A percentile compares a stretch with the other conserved stretches of the same genome.
phyloP scores from a whole-genome alignment of 2,888 invertebrate genomes.

The Synanthedon tipuliformis region DNA sequence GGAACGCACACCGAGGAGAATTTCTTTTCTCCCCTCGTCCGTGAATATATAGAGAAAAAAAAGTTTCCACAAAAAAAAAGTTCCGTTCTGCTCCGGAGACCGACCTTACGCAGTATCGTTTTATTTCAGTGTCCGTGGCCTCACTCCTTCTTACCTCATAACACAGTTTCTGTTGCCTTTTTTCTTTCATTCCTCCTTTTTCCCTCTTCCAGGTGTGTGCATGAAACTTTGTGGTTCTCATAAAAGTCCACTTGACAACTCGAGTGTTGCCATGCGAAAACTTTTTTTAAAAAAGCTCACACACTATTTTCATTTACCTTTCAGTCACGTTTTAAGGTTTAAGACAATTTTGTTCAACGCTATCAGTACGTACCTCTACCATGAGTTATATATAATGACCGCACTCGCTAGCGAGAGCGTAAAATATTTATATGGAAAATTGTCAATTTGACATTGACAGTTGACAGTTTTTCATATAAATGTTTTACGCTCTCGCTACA shows the following conservation, averaged over 20 bases:
- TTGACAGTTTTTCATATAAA: too few species aligned
- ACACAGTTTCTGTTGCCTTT: constrained; percentile 56
- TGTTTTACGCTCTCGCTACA: too few species aligned
- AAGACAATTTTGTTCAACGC: too few species aligned
- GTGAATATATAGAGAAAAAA: constrained; percentile 19
- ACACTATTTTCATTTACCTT: not conserved
- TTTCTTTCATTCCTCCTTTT: constrained; percentile 22
- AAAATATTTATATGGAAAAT: too few species aligned
- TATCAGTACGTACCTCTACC: too few species aligned
- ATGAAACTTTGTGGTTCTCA: constrained; percentile 27
- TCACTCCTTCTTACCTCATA: constrained; percentile 63
- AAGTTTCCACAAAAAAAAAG: constrained; percentile 39
- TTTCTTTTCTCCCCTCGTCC: constrained; percentile 24
- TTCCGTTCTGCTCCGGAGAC: constrained; percentile 29
- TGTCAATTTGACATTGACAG: too few species aligned
- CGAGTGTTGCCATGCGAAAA: constrained; percentile 3
- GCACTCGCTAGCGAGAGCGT: too few species aligned
- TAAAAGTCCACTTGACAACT: constrained; percentile 9
- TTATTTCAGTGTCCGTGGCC: constrained; percentile 63
- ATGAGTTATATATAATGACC: too few species aligned
- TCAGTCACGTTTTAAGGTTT: not conserved
- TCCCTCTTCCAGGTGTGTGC: constrained; percentile 29
- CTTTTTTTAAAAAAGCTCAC: constrained; percentile 6
- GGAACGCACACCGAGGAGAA: constrained; percentile 14
- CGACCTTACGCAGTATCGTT: constrained; percentile 62